These are phyloP conservation scores for Podotricha telesiphe DNA, from an alignment of 2,888 invertebrate species.

Conservation along the genomic window DNA sequence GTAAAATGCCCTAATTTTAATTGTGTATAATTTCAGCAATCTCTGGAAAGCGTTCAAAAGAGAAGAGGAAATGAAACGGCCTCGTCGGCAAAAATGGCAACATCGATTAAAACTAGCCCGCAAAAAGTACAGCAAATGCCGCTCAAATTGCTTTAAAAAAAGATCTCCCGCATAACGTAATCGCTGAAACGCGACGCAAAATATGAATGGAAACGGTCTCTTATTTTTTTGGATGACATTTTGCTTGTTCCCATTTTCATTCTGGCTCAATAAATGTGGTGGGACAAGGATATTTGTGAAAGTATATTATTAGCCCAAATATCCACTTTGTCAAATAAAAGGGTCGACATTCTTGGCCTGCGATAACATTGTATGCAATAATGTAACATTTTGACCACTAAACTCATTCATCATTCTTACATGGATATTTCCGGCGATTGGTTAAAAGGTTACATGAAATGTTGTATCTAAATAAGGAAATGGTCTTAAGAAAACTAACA, in stretches of 20 bases:
- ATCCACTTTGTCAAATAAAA: slow-evolving; percentile 22
- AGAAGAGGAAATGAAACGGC: slow-evolving; percentile 36
- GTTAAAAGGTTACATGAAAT: not conserved
- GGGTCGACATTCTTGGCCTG: slow-evolving; percentile 23
- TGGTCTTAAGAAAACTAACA: not conserved
- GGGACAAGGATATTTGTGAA: slow-evolving; percentile 55
- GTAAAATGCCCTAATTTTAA: not conserved
- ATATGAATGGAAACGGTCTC: slow-evolving; percentile 67
- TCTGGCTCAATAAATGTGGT: slow-evolving; percentile 49
- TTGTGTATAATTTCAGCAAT: slow-evolving; percentile 22
- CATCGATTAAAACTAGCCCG: slow-evolving; percentile 76
- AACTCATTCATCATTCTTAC: slow-evolving; percentile 14
- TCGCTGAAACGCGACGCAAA: slow-evolving; percentile 65
- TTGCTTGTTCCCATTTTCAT: slow-evolving; percentile 61
- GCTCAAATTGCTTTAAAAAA: slow-evolving; percentile 73
- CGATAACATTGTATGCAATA: slow-evolving; percentile 16
- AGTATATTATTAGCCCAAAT: slow-evolving; percentile 32
- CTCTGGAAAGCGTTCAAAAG: slow-evolving; percentile 26
- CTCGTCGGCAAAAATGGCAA: slow-evolving; percentile 63
- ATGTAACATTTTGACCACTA: slow-evolving; percentile 1
- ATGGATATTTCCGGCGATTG: slow-evolving; percentile 4
- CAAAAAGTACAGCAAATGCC: slow-evolving; percentile 70
- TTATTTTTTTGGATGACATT: slow-evolving; percentile 51
- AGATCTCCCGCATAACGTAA: slow-evolving; percentile 64
- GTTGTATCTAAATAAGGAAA: not conserved